Evolutionary conservation across 2,888 invertebrate species (phyloP), one percentile per base, ranked within the genome.

Genomic region (Lithophane semibrunnea): DNA sequence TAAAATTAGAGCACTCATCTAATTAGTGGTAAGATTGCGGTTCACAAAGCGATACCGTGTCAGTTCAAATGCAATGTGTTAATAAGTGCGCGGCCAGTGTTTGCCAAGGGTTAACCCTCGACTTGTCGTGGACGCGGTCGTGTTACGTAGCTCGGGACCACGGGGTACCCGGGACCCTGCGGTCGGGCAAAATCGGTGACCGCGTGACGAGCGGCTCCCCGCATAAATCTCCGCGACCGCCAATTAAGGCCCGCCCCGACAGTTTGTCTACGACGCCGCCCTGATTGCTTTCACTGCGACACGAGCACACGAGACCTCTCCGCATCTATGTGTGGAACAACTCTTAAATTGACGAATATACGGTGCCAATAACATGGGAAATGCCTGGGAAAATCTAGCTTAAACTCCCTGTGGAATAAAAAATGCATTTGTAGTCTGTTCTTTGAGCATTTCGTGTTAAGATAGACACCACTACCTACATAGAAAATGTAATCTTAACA

Each of bases 201-300:
- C 93, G 92, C 92, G 93, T 94, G 95, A 95, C 94, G 95, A 94
- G 92, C 94, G 93, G 93, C 93, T 92, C 93, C 91, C 94, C 95
- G 95, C 95, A 96, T 97, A 96, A 96, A 97, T 96, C 96, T 96
- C 94, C 83, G 90, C 93, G 95, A 96, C 96, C 96, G 95, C 96
- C 96, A 97, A 97, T 96, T 96, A 97, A 95, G 96, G 95, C 89
- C 92, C 94, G 90, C 94, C 94, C 94, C 96, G 96, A 96, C 96
- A 96, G 95, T 96, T 96, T 96, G 96, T 96, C 96, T 96, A 95
- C 95, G 93, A 93, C 93, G 94, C 93, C 94, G 94, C 94, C 95
- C 95, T 97, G 96, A 97, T 97, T 97, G 97, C 97, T 97, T 96
- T 95, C 95, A 90, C 92, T 82, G 88, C 91, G 91, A 92, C 77